Evolutionary conservation across 2,113 vertebrate genomes (phyloP), one percentile per base, ranked within the genome.

Genomic region (Rhea americana): DNA sequence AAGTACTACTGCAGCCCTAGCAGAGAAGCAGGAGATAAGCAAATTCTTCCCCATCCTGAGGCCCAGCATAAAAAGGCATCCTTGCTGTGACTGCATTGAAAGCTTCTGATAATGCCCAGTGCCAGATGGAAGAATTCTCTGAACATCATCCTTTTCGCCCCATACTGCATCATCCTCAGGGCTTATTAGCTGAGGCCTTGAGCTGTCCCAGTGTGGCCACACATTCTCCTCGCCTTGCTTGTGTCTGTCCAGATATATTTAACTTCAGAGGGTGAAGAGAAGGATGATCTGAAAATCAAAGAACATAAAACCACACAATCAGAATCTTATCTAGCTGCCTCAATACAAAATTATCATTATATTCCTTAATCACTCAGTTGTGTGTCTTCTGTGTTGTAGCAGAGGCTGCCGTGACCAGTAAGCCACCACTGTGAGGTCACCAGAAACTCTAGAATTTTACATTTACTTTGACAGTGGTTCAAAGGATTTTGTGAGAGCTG

Each of bases 91-190:
- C 21, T 65, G 48, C 24, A 30, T 28, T 74, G 61, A 68, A 82
- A 78, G 55, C 55, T 75, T 24, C 35, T 45, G 21, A 15, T 56
- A 70, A 43, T 0, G 1, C 6, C 45, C 59, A 59, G 21, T 84
- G 66, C 28, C 17, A 32, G n/a, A 14, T 1, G 4, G 26, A 15
- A 51, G 65, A 66, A 19, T 66, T 43, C 20, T 70, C 53, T 77
- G 58, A 89, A 63, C 43, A 56, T 35, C 7, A 22, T 6, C 10
- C 4, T 75, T 5, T 87, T 78, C 75, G 48, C 30, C 30, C 59
- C 4, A 9, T 26, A 8, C 0, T 10, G 25, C 1, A 2, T 37
- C 37, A n/a, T 37, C n/a, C 47, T 66, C 37, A 30, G 37, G 45
- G 16, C 45, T 47, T 47, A 47, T 47, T 47, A 47, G 51, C 51